These are phyloP conservation scores for Altica lythri DNA, from an alignment of 2,888 invertebrate species.

Conservation along the genomic window DNA sequence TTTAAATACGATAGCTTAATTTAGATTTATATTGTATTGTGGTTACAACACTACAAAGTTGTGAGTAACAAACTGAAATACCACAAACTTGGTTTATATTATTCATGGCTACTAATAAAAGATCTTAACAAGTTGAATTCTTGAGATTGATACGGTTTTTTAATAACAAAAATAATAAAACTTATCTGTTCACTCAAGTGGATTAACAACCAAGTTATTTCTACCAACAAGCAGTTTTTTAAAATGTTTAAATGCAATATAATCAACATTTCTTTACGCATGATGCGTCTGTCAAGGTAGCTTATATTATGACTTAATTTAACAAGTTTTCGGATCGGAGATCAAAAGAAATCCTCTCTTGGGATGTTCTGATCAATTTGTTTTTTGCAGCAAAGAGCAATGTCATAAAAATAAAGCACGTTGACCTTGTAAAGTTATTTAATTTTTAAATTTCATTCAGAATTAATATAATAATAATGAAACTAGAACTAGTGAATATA, in stretches of 20 bases:
- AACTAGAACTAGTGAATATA: too few species aligned
- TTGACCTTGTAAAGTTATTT: not conserved
- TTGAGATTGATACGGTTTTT: slow-evolving; percentile 1
- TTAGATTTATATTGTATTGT: too few species aligned
- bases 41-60: too few species aligned
- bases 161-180: not conserved
- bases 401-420: not conserved
- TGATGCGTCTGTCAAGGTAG: slow-evolving; percentile 15
- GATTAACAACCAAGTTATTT: slow-evolving; percentile 8
- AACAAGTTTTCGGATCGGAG: slow-evolving; percentile 20
- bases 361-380: slow-evolving; percentile 9
- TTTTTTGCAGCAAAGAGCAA: not conserved
- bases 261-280: slow-evolving; percentile 21
- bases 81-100: too few species aligned
- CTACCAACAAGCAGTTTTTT: slow-evolving; percentile 6
- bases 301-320: slow-evolving; percentile 25
- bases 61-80: too few species aligned
- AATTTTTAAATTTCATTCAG: too few species aligned
- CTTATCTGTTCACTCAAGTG: slow-evolving; percentile 13
- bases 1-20: too few species aligned
- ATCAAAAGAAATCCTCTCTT: slow-evolving; percentile 14
- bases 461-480: too few species aligned
- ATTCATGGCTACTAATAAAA: too few species aligned
- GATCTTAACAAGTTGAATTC: slow-evolving; percentile 4
- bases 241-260: slow-evolving; percentile 4